A percentile compares a stretch with the other conserved stretches of the same genome.
Evolutionary conservation across 2,113 vertebrate genomes (phyloP).

Genomic region (Paraplagusia blochii): DNA sequence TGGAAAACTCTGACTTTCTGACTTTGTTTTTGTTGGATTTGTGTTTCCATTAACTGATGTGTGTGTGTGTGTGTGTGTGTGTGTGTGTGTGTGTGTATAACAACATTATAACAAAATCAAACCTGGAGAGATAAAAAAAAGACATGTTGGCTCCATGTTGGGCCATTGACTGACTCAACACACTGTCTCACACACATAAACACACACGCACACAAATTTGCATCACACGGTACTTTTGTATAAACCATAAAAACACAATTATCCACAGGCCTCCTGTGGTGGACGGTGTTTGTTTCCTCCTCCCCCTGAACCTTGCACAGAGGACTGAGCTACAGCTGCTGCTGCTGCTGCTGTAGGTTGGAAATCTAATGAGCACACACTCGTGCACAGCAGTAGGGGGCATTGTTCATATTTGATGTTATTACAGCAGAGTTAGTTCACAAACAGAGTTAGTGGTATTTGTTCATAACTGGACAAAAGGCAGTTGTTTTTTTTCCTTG

Average conservation of each 20-base stretch:
- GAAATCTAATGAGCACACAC: constrained; percentile 32
- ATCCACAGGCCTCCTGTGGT: constrained; percentile 31
- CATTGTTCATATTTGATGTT: constrained; percentile 22
- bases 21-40: too few relatives aligned
- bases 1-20: too few relatives aligned
- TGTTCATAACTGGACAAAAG: neutral
- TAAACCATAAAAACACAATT: constrained; percentile 59
- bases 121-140: constrained; percentile 26
- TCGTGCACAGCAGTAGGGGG: constrained; percentile 13
- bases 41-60: neutral
- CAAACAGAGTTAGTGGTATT: constrained; percentile 3
- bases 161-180: constrained; percentile 17
- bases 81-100: constrained; percentile 16
- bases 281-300: constrained; percentile 26
- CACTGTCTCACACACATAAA: constrained; percentile 5
- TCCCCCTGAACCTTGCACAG: constrained; percentile 16
- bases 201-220: constrained; percentile 41
- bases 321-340: neutral
- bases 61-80: constrained; percentile 14
- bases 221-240: constrained; percentile 51
- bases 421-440: constrained; percentile 34
- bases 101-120: constrained; percentile 36
- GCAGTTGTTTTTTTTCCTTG: neutral
- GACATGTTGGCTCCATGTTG: constrained; percentile 24
- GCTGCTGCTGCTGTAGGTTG: neutral